phyloP scores from a whole-genome alignment of 2,888 invertebrate genomes.

The Argynnis bischoffii region DNA sequence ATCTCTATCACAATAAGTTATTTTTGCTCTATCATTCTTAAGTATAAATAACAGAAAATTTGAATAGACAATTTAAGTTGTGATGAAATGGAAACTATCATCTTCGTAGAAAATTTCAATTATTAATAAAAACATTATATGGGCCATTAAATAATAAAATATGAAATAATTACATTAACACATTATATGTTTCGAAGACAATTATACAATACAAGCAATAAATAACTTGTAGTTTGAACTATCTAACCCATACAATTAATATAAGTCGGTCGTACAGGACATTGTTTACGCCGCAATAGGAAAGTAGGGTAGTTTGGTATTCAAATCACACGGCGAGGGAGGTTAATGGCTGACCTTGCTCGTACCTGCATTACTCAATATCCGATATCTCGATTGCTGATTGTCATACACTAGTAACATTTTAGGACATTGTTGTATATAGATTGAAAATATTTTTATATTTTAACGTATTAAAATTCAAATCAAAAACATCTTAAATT shows the following conservation, averaged over 20 bases:
- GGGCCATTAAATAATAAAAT: too few species aligned
- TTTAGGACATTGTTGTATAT: slow-evolving; percentile 3
- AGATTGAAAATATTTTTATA: background rate
- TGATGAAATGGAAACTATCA: too few species aligned
- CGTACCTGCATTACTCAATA: slow-evolving; percentile 40
- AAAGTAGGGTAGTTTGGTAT: slow-evolving; percentile 64
- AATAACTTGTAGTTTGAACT: background rate
- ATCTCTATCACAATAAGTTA: too few species aligned
- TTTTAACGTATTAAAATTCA: background rate
- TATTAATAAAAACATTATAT: too few species aligned
- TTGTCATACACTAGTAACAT: slow-evolving; percentile 29
- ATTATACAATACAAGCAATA: too few species aligned
- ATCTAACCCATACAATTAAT: slow-evolving; percentile 3
- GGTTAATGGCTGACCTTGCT: slow-evolving; percentile 62
- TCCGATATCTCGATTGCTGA: slow-evolving; percentile 35
- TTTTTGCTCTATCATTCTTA: too few species aligned
- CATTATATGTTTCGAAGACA: too few species aligned
- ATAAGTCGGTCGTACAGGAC: slow-evolving; percentile 21
- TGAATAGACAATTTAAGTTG: too few species aligned
- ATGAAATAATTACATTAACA: too few species aligned
- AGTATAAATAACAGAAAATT: too few species aligned
- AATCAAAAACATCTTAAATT: background rate
- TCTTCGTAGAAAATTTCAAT: too few species aligned
- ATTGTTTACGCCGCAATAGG: slow-evolving; percentile 48
- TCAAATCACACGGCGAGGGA: slow-evolving; percentile 69